Evolutionary conservation across 1,140 invertebrate species (phyloP).

Genomic region (Melitaea cinxia): DNA sequence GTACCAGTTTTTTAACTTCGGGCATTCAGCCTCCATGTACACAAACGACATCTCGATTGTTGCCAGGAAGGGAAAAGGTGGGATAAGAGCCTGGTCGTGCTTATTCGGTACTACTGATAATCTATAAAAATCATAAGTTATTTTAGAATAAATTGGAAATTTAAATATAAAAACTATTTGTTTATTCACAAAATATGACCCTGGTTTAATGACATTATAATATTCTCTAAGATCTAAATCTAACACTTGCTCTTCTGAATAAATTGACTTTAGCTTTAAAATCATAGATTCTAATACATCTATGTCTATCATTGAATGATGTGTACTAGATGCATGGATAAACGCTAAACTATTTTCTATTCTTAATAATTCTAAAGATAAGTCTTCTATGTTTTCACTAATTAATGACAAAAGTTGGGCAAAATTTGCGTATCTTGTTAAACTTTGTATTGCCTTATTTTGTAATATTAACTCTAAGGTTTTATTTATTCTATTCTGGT

Average conservation of each 20-base stretch:
- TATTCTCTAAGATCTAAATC: slow-evolving; percentile 45
- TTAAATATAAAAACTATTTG: slow-evolving; percentile 46
- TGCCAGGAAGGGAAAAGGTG: slow-evolving; percentile 45
- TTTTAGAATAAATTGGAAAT: slow-evolving; percentile 40
- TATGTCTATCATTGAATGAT: slow-evolving; percentile 42
- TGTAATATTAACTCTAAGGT: slow-evolving; percentile 37
- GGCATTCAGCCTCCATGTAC: slow-evolving; percentile 43
- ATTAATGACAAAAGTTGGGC: slow-evolving; percentile 45
- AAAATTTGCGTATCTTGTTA: slow-evolving; percentile 45
- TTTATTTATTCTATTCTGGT: slow-evolving; percentile 40
- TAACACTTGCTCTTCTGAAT: slow-evolving; percentile 23
- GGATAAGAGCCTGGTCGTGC: slow-evolving; percentile 39
- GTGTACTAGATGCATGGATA: slow-evolving; percentile 39
- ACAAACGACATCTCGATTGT: slow-evolving; percentile 37
- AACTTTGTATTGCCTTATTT: slow-evolving; percentile 25
- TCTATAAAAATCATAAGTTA: slow-evolving; percentile 34
- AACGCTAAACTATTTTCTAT: slow-evolving; percentile 52
- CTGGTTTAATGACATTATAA: slow-evolving; percentile 47
- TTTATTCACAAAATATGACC: slow-evolving; percentile 42
- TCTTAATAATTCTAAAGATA: slow-evolving; percentile 42
- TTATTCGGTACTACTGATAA: slow-evolving; percentile 43
- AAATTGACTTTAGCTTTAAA: slow-evolving; percentile 38
- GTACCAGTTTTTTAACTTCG: slow-evolving; percentile 26
- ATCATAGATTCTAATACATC: slow-evolving; percentile 34
- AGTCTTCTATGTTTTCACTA: slow-evolving; percentile 45